Conservation (phyloP, 2,113 vertebrate species). For the Otocyon megalotis region DNA sequence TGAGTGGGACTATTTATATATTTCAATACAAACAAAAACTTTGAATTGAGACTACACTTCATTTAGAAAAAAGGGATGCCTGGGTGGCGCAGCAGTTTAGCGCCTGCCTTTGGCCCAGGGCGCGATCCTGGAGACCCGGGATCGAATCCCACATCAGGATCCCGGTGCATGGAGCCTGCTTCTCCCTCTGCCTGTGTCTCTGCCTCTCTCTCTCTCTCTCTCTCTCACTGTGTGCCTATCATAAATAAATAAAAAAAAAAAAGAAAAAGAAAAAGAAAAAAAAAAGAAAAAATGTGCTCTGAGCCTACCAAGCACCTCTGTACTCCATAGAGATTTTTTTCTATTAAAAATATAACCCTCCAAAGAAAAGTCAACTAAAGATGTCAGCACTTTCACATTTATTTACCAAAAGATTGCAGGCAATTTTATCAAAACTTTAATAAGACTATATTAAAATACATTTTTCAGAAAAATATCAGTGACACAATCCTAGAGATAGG, state of each 20-base stretch:
- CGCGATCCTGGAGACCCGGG: no score
- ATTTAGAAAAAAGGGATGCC: neutral
- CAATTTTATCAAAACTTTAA: neutral
- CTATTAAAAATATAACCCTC: neutral
- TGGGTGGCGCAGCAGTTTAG: no score
- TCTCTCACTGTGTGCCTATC: no score
- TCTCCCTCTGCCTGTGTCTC: no score
- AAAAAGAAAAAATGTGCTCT: neutral
- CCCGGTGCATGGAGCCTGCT: no score
- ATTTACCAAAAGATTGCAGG: neutral
- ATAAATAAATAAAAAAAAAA: no score
- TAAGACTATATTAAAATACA: neutral
- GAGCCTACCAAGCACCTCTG: neutral
- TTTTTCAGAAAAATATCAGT: neutral
- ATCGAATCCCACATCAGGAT: no score
- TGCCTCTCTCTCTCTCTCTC: no score
- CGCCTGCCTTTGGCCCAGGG: no score
- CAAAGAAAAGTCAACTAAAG: neutral
- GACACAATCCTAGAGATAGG: neutral
- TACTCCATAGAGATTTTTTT: neutral
- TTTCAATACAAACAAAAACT: neutral
- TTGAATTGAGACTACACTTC: neutral
- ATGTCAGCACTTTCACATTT: neutral
- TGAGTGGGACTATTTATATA: neutral
- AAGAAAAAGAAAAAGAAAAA: no score